Evolutionary conservation across 1,140 invertebrate species (phyloP), one percentile per base, ranked within the genome.

Genomic region (Panonychus citri): DNA sequence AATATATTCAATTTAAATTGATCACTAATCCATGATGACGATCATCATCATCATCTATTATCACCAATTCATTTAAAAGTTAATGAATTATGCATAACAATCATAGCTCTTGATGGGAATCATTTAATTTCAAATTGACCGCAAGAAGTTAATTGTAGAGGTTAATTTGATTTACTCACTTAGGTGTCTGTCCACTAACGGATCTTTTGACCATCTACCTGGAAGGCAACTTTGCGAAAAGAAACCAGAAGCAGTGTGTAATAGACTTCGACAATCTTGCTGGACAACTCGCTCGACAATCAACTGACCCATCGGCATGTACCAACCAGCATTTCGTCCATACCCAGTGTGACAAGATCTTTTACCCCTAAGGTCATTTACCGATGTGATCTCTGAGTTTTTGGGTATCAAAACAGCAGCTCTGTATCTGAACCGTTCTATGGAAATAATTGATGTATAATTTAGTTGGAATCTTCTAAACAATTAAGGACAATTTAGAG

Each of bases 331-430:
- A 62, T 83, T 83, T 55, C 81, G 74, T 27, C 81, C 80, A 34
- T 82, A 77, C 1, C 81, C 81, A 0, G 81, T 83, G 65, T 85
- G 82, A 64, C 82, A 85, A 2, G 82, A 83, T 60, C 77, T 80
- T 34, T 81, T 70, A 8, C 81, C 81, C 53, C 76, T 75, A 24
- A 85, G 66, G 52, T 77, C 76, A 53, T 77, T 69, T 17, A 81
- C 66, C 27, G 70, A 76, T 52, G 74, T 73, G 43, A 84, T 78
- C 0, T 76, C 65, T 2, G 78, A 68, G 46, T 77, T 74, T 57
- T 82, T 82, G 64, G 78, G 78, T 0, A 85, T 72, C 3, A 85
- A 75, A 8, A 81, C 81, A 0, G 84, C 81, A 5, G 80, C 80
- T 68, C 83, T 79, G 63, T 84, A 83, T 27, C 80, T 73, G 66